These are phyloP conservation scores for Cyrtorhinus lividipennis DNA, from an alignment of 1,140 invertebrate species.

Conservation along the genomic window DNA sequence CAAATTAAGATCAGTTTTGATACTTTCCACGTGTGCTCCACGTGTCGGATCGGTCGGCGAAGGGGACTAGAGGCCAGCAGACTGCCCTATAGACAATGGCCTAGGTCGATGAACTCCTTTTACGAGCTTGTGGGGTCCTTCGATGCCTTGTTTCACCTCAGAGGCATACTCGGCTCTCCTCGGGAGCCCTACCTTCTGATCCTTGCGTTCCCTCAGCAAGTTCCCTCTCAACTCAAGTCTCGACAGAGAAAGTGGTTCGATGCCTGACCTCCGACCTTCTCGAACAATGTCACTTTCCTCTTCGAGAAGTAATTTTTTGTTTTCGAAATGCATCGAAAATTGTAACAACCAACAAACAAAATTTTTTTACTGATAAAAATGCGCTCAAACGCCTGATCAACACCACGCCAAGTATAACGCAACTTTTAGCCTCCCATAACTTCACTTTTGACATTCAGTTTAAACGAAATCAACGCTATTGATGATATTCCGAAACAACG, in stretches of 20 bases:
- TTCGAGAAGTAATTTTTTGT: too few relatives aligned
- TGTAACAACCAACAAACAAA: too few relatives aligned
- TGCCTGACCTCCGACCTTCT: neutral
- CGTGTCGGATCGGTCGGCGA: neutral
- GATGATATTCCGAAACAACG: slow-evolving; percentile 6
- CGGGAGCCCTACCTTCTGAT: neutral
- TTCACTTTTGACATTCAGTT: neutral
- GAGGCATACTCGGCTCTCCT: neutral
- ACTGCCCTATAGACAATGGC: slow-evolving; percentile 7
- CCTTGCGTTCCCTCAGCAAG: neutral
- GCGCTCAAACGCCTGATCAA: too few relatives aligned
- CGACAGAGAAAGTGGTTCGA: neutral
- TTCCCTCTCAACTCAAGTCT: neutral
- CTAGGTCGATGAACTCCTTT: neutral
- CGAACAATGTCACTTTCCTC: too few relatives aligned
- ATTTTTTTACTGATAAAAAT: too few relatives aligned
- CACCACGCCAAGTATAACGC: too few relatives aligned
- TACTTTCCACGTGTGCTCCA: slow-evolving; percentile 3
- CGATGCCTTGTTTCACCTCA: neutral
- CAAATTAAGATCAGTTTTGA: too few relatives aligned
- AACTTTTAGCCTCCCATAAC: too few relatives aligned
- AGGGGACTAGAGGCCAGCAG: neutral
- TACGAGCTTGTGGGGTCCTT: neutral
- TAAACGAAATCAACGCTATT: neutral
- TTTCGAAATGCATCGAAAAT: too few relatives aligned